phyloP scores from a whole-genome alignment of 2,113 vertebrate species.

The Podarcis cretensis region DNA sequence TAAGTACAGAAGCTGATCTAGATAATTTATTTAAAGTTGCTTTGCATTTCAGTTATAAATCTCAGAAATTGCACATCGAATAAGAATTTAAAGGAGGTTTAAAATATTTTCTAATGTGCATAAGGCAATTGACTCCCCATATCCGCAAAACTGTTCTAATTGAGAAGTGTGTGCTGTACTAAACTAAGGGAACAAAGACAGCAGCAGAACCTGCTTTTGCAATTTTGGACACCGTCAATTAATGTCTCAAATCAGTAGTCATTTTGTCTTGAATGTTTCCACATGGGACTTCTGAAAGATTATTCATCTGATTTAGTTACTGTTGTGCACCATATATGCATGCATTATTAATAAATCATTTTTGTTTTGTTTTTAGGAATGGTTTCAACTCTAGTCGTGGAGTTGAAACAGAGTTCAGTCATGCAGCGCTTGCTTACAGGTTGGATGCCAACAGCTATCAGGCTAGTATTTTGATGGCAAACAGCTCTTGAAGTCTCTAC shows the following conservation, averaged over 20 bases:
- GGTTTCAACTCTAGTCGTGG: constrained; percentile 72
- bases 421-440: constrained; percentile 87
- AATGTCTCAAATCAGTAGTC: not conserved
- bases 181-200: not conserved
- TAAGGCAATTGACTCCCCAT: not conserved
- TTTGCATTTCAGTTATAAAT: not conserved
- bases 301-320: not conserved
- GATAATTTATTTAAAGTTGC: not conserved
- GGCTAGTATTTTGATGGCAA: constrained; percentile 59
- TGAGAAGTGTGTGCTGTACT: not conserved
- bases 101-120: not conserved
- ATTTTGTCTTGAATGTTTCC: not conserved
- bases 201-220: not conserved
- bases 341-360: not conserved
- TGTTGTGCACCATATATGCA: not conserved
- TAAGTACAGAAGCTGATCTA: constrained; percentile 55
- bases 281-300: not conserved
- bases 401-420: constrained; percentile 91
- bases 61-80: not conserved
- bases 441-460: constrained; percentile 94
- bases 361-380: constrained; percentile 70
- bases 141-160: not conserved
- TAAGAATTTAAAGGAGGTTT: not conserved
- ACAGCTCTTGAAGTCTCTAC: not conserved
- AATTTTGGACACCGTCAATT: not conserved